phyloP scores from a whole-genome alignment of 2,797 vertebrate species.

The Hylomyscus alleni region DNA sequence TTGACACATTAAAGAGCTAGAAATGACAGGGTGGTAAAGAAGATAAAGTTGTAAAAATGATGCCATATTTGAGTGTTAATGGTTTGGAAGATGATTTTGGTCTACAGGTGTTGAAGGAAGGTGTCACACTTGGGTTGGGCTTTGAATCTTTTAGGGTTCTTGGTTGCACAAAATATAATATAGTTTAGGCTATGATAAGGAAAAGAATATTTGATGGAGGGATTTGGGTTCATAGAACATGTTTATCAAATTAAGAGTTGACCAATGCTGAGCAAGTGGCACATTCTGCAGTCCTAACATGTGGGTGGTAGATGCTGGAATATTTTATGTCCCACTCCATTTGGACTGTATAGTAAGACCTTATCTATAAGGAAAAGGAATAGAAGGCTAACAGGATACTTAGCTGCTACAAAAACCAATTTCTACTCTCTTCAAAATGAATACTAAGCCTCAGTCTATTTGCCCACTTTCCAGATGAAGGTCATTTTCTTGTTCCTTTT shows the following conservation, averaged over 20 bases:
- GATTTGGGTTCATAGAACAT: not conserved
- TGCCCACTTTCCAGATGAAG: not conserved
- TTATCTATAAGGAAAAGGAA: not conserved
- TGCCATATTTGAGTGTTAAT: constrained; percentile 57
- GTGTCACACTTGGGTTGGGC: constrained; percentile 56
- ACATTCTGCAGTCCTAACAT: not conserved
- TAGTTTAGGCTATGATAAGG: constrained; percentile 6
- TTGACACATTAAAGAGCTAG: constrained; percentile 55
- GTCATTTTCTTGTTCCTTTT: constrained; percentile 8
- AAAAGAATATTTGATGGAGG: constrained; percentile 23
- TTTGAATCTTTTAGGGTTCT: constrained; percentile 44
- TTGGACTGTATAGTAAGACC: not conserved
- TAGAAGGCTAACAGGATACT: not conserved
- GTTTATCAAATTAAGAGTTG: not conserved
- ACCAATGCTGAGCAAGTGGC: not conserved
- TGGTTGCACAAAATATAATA: constrained; percentile 23
- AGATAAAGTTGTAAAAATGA: constrained; percentile 58
- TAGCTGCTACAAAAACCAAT: not conserved
- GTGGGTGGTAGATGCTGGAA: not conserved
- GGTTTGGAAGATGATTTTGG: constrained; percentile 33
- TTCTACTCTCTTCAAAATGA: not conserved
- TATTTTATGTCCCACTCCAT: not conserved
- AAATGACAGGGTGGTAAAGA: constrained; percentile 55
- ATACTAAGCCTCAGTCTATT: not conserved
- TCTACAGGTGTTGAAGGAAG: constrained; percentile 46